Base-by-base conservation (phyloP, 2,113 vertebrate species). In the Clupea harengus region DNA sequence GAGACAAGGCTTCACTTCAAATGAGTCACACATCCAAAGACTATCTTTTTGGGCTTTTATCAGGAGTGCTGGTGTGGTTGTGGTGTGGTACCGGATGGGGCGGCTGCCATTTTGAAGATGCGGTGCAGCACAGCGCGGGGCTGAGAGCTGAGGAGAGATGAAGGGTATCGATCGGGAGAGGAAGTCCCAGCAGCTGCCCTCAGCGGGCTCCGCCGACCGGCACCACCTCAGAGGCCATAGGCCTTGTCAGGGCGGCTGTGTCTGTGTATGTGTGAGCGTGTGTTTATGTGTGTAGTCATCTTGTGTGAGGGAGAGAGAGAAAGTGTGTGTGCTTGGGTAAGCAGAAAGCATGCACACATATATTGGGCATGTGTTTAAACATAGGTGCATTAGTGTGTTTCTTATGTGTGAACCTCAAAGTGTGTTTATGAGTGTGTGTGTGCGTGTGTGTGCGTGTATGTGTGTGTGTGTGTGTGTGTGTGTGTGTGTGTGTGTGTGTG, bases 141-240 rank as follows among this genome's bases (percentile, higher is more conserved):
- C n/a, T 9, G 0, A 72, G 28, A 72, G 64, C n/a, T 72, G 25
- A 72, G 28, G 7, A 25, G 25, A 72, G 64, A 72, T 72, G 64
- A 72, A 72, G 64, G 64, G 25, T 72, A 72, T 72, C 32, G 64
- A 72, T 72, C 13, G 64, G 64, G 28, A 72, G 64, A 72, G 64
- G 64, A 32, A 11, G 64, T 10, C 6, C 39, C 39, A n/a, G 28
- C n/a, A 28, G 25, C 64, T 67, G 25, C 64, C 64, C 64, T 64
- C 64, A 72, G 25, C 11, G 25, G 64, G n/a, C 25, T 72, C 11
- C 8, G 2, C 10, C 13, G 64, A 28, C 25, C 9, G 64, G 1
- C 28, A 13, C n/a, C n/a, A 72, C 64, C 64, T 72, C 64, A 72
- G 15, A 72, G 64, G 64, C 64, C 64, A 32, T 7, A 18, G 25